phyloP scores from a whole-genome alignment of 2,888 invertebrate genomes.

The Pseudeuparius sepicola region DNA sequence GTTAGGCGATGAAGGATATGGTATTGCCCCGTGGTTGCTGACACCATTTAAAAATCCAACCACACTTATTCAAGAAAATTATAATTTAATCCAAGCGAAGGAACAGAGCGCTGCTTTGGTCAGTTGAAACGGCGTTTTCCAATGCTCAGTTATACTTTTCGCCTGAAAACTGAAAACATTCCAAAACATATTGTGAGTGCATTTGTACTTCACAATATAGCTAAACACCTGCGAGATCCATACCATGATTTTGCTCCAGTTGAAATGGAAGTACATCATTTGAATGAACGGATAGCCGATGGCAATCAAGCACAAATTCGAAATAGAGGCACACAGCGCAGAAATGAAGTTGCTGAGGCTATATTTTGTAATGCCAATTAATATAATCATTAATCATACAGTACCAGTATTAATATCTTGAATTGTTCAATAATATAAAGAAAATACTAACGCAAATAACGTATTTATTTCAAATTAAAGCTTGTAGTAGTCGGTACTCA shows the following conservation, averaged over 20 bases:
- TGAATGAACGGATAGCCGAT: constrained; percentile 9
- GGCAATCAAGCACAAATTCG: constrained; percentile 14
- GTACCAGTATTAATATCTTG: too few relatives aligned
- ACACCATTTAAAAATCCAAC: constrained; percentile 21
- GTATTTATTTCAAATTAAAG: too few relatives aligned
- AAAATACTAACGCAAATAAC: too few relatives aligned
- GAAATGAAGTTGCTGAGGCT: constrained; percentile 9
- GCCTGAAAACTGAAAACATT: constrained; percentile 12
- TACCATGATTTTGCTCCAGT: constrained; percentile 9
- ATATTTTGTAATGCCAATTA: too few relatives aligned
- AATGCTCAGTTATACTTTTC: constrained; percentile 13
- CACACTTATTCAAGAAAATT: constrained; percentile 14
- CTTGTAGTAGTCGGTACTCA: too few relatives aligned
- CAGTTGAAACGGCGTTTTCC: constrained; percentile 20
- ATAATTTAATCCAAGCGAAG: constrained; percentile 16
- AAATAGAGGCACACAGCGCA: constrained; percentile 14
- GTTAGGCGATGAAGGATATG: constrained; percentile 22
- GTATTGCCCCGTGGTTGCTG: constrained; percentile 19
- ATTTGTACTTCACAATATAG: constrained; percentile 16
- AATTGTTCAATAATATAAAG: too few relatives aligned
- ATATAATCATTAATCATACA: constrained; percentile 5
- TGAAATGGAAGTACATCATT: constrained; percentile 10
- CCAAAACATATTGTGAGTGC: constrained; percentile 13
- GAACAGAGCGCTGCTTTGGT: constrained; percentile 20
- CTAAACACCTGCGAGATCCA: constrained; percentile 14